Evolutionary conservation across 1,140 invertebrate species (phyloP).

Genomic region (Lepidostoma basale): DNA sequence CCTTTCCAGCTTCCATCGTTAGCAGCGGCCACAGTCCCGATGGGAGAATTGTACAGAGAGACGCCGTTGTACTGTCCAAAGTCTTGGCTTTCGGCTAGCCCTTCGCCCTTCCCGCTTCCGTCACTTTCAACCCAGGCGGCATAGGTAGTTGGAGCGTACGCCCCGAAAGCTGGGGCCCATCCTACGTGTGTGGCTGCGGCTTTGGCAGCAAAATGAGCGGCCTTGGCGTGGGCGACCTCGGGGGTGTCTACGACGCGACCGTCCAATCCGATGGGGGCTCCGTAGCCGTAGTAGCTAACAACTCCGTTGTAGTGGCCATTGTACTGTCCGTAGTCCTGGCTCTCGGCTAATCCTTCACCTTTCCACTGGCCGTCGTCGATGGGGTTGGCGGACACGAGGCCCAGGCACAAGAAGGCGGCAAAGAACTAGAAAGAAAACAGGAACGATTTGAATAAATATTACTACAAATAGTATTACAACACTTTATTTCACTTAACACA

Average conservation of each 20-base stretch:
- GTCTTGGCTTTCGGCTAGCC: slow-evolving; percentile 34
- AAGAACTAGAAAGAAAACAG: slow-evolving; percentile 12
- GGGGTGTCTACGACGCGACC: slow-evolving; percentile 41
- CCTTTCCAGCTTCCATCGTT: slow-evolving; percentile 35
- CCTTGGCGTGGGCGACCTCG: slow-evolving; percentile 41
- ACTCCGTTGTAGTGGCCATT: not conserved
- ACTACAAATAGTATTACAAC: not conserved
- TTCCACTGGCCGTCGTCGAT: slow-evolving; percentile 30
- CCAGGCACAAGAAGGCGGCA: slow-evolving; percentile 19
- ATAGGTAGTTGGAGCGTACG: slow-evolving; percentile 10
- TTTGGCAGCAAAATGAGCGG: slow-evolving; percentile 46
- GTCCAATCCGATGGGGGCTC: slow-evolving; percentile 31
- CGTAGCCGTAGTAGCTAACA: not conserved
- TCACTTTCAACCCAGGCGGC: not conserved
- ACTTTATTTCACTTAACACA: not conserved
- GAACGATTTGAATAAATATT: not conserved
- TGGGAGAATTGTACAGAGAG: slow-evolving; percentile 31
- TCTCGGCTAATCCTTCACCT: slow-evolving; percentile 35
- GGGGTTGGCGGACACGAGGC: slow-evolving; percentile 7
- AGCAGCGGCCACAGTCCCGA: slow-evolving; percentile 22
- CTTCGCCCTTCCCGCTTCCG: slow-evolving; percentile 5
- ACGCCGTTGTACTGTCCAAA: slow-evolving; percentile 21
- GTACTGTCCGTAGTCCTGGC: slow-evolving; percentile 32
- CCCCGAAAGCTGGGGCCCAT: slow-evolving; percentile 3
- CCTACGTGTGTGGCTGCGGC: not conserved